Evolutionary conservation across 23 tunicate genomes (phyloP).

Genomic region (Oikopleura dioica): DNA sequence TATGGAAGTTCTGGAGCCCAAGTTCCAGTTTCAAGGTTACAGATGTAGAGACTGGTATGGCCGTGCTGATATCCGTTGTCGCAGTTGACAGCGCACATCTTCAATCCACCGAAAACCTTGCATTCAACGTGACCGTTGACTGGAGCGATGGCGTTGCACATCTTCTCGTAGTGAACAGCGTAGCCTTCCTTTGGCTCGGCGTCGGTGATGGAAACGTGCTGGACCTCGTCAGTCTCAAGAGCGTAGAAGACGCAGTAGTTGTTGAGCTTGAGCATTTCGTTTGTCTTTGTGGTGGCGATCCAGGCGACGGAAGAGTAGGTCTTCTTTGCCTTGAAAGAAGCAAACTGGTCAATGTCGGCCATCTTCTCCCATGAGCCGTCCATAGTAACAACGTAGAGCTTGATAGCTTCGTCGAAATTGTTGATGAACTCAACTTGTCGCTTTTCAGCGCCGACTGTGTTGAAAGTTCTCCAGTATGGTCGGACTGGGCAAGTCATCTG

Average conservation of each 20-base stretch:
- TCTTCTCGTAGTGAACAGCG: neutral
- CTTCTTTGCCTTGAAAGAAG: neutral
- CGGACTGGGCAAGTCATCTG: conserved; percentile 3
- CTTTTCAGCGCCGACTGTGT: neutral
- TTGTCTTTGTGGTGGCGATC: neutral
- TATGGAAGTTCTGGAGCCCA: conserved; percentile 55
- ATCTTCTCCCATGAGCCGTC: conserved; percentile 11
- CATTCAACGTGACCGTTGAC: conserved; percentile 7
- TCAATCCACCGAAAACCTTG: neutral
- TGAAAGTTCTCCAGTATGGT: conserved; percentile 3
- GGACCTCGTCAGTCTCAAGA: neutral
- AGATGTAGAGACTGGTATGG: conserved; percentile 35
- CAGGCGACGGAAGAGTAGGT: conserved; percentile 13
- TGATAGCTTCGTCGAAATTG: neutral
- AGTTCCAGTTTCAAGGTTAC: conserved; percentile 42
- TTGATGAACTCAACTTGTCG: conserved; percentile 11
- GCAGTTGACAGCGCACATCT: conserved; percentile 45
- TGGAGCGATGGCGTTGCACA: conserved; percentile 1
- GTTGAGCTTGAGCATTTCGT: neutral
- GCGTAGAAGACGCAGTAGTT: conserved; percentile 12
- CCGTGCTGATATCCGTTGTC: conserved; percentile 28
- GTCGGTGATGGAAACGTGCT: neutral
- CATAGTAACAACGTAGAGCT: neutral
- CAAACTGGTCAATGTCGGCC: conserved; percentile 5
- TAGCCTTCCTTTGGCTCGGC: neutral